These are phyloP conservation scores for Myotis brandtii DNA, from an alignment of 2,113 vertebrate species.

Conservation along the genomic window DNA sequence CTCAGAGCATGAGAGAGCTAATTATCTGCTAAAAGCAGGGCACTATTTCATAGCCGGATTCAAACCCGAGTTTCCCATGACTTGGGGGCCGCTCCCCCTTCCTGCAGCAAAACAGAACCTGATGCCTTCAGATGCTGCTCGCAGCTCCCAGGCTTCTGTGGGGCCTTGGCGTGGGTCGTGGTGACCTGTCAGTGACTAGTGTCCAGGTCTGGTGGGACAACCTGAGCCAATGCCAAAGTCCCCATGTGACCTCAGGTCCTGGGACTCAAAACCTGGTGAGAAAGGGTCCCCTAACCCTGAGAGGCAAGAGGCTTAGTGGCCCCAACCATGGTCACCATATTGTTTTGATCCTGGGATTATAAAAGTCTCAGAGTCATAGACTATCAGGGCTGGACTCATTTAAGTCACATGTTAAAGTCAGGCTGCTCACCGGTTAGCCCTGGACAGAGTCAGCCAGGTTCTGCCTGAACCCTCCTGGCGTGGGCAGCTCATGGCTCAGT, in stretches of 20 bases:
- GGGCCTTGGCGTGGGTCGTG: neutral
- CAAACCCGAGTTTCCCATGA: neutral
- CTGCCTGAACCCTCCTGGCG: neutral
- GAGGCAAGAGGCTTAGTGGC: too few species aligned
- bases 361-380: neutral
- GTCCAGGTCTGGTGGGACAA: neutral
- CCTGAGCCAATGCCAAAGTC: neutral
- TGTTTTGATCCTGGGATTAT: neutral
- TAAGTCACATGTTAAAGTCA: neutral
- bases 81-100: neutral
- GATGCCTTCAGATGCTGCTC: neutral
- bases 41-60: neutral
- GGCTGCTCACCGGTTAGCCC: neutral
- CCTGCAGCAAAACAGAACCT: neutral
- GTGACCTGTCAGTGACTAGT: neutral
- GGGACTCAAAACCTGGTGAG: neutral
- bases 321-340: neutral
- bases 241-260: neutral
- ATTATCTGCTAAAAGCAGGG: neutral
- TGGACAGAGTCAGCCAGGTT: neutral
- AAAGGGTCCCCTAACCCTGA: neutral
- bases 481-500: accelerated
- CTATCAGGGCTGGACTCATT: neutral
- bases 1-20: neutral
- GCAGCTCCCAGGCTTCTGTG: neutral